A percentile compares a stretch with the other conserved stretches of the same genome.
Conservation (phyloP, 2,113 vertebrate genomes). For the Hypocryptadius cinnamomeus region DNA sequence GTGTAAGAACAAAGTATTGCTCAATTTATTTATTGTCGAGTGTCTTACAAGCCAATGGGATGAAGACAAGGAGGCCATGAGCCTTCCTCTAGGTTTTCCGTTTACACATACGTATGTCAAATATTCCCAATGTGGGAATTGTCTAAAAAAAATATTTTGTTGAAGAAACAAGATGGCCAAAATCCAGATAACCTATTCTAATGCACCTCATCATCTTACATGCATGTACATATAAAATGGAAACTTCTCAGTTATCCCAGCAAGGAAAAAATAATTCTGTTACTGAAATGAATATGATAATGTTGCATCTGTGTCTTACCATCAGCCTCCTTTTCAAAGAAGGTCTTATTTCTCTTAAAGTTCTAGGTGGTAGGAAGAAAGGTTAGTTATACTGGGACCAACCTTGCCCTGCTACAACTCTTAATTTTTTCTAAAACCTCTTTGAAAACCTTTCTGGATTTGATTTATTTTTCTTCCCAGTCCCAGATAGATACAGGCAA, state of each 20-base stretch:
- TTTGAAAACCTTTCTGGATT: constrained; percentile 21
- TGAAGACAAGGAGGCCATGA: background rate
- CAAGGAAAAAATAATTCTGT: background rate
- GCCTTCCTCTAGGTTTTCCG: background rate
- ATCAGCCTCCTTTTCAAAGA: background rate
- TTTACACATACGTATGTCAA: background rate
- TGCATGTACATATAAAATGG: background rate
- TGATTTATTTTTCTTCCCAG: constrained; percentile 49
- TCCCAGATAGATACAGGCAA: constrained; percentile 45
- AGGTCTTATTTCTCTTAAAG: background rate
- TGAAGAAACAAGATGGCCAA: background rate
- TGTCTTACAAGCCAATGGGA: background rate
- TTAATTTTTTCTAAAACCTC: constrained; percentile 2
- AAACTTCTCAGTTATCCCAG: background rate
- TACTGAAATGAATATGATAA: background rate
- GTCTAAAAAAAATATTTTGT: background rate
- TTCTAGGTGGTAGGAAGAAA: background rate
- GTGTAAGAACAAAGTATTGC: background rate
- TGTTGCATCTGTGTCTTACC: background rate
- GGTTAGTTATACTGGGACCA: background rate
- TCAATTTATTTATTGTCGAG: constrained; percentile 2
- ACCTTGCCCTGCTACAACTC: background rate
- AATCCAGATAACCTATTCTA: background rate
- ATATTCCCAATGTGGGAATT: background rate
- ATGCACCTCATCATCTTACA: background rate